A percentile compares a stretch with the other conserved stretches of the same genome.
These are phyloP conservation scores for Polyommatus iphigenia DNA, from an alignment of 2,888 invertebrate species.

Conservation along the genomic window DNA sequence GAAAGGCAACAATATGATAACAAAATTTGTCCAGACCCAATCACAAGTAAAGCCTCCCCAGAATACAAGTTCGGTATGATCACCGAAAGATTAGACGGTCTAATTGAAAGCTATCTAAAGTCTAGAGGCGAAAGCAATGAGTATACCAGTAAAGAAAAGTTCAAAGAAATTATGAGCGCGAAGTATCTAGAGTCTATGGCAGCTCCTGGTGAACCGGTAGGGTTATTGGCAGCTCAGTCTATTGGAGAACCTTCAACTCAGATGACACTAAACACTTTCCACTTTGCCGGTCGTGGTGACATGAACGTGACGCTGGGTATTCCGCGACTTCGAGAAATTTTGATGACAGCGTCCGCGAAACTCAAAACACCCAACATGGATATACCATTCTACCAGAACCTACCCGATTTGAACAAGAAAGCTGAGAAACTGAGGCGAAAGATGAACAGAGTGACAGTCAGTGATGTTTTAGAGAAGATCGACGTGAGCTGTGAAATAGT, in stretches of 20 bases:
- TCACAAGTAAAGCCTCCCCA: conserved; percentile 84
- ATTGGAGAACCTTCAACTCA: conserved; percentile 99
- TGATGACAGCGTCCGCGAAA: conserved; percentile 96
- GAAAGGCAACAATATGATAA: conserved; percentile 77
- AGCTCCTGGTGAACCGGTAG: conserved; percentile 97
- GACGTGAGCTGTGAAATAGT: conserved; percentile 82
- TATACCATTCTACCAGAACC: conserved; percentile 85
- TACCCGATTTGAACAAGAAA: conserved; percentile 71
- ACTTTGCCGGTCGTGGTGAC: conserved; percentile 99
- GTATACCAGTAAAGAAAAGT: conserved; percentile 68
- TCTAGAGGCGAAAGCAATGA: conserved; percentile 59
- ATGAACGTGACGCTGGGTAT: conserved; percentile 99
- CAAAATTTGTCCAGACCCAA: conserved; percentile 87
- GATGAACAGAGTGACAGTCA: conserved; percentile 88
- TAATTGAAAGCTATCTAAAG: conserved; percentile 82
- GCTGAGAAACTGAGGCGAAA: conserved; percentile 86
- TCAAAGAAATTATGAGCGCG: conserved; percentile 86
- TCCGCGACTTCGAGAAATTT: conserved; percentile 96
- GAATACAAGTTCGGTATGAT: conserved; percentile 90
- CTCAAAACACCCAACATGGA: conserved; percentile 98
- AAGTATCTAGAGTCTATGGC: conserved; percentile 89
- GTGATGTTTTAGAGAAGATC: conserved; percentile 88
- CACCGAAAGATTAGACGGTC: conserved; percentile 87
- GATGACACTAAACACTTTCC: conserved; percentile 99
- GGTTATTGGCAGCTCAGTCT: conserved; percentile 97